phyloP scores from a whole-genome alignment of 2,113 vertebrate genomes.

The Bothrops jararaca region DNA sequence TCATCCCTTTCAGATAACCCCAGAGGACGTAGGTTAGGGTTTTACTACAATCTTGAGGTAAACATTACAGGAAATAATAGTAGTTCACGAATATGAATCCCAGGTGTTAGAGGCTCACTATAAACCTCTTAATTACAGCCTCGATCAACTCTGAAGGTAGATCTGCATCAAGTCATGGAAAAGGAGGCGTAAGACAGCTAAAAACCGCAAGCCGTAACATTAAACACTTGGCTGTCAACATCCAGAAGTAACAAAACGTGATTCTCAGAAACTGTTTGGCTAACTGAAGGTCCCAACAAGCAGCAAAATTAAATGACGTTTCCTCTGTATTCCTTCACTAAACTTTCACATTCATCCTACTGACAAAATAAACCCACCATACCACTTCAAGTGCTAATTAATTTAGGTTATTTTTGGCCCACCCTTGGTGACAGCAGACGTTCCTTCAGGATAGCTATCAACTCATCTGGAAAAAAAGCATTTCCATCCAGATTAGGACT shows the following conservation, averaged over 20 bases:
- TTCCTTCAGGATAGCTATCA: background rate
- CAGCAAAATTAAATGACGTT: background rate
- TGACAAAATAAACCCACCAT: background rate
- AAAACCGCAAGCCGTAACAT: background rate
- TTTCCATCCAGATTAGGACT: background rate
- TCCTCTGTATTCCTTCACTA: background rate
- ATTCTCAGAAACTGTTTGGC: background rate
- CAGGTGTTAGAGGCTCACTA: background rate
- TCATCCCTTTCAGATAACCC: background rate
- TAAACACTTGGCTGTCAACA: background rate
- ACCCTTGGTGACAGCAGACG: background rate
- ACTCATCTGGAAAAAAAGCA: background rate
- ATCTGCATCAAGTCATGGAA: background rate
- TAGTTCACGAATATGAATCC: background rate
- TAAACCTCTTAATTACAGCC: background rate
- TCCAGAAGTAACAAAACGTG: background rate
- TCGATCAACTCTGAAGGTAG: background rate
- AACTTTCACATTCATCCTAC: background rate
- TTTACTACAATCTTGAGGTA: background rate
- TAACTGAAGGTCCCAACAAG: background rate
- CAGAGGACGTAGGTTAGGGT: background rate
- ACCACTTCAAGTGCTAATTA: background rate
- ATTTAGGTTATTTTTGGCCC: background rate
- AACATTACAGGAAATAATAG: background rate
- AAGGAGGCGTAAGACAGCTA: background rate